Percentiles rank a stretch among this genome's conserved stretches.
phyloP scores from a whole-genome alignment of 2,797 vertebrate species.

The Steatocranus sp. region DNA sequence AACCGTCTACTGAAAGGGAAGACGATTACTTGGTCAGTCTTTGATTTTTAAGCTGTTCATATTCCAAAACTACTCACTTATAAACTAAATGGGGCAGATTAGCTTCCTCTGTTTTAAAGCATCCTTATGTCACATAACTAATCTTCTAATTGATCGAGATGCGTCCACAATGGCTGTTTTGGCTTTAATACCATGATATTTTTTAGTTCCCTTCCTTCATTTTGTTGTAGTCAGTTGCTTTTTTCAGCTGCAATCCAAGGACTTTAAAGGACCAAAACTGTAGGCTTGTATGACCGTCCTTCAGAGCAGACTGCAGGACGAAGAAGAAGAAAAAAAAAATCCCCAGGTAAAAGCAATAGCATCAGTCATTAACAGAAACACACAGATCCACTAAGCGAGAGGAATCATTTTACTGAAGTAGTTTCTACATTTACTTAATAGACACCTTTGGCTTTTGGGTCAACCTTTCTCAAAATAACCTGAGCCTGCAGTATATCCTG shows the following conservation, averaged over 20 bases:
- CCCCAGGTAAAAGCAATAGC: not conserved
- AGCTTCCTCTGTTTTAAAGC: not conserved
- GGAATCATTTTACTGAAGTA: not conserved
- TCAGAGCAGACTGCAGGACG: not conserved
- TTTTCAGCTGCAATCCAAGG: not conserved
- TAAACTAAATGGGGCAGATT: not conserved
- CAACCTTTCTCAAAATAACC: constrained; percentile 14
- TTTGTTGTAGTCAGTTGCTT: not conserved
- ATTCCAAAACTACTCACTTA: not conserved
- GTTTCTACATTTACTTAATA: constrained; percentile 27
- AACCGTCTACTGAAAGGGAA: not conserved
- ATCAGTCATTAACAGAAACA: not conserved
- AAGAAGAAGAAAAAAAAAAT: not conserved
- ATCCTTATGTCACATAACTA: not conserved
- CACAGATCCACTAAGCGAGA: not conserved
- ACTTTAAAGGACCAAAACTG: not conserved
- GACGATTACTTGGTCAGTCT: not conserved
- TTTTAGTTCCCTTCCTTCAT: not conserved
- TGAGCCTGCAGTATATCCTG: not conserved
- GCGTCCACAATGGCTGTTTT: not conserved
- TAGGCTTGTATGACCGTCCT: not conserved
- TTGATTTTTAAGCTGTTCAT: not conserved
- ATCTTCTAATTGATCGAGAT: not conserved
- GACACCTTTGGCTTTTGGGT: constrained; percentile 8
- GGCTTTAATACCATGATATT: not conserved